A percentile compares a stretch with the other conserved stretches of the same genome.
Evolutionary conservation across 2,888 invertebrate species (phyloP).

Genomic region (Cheilosia pagana): DNA sequence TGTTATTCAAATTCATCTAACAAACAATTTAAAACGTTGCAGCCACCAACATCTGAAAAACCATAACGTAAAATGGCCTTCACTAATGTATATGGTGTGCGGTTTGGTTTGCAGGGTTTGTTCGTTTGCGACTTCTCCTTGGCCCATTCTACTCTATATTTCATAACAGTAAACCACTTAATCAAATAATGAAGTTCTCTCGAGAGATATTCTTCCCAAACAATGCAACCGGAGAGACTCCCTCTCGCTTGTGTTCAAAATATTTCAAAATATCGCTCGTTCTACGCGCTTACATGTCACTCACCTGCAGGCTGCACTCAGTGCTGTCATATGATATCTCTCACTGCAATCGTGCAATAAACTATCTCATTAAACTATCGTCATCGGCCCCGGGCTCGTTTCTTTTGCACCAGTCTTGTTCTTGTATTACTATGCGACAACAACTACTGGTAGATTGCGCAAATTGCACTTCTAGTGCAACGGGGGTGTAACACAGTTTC

Average conservation of each 20-base stretch:
- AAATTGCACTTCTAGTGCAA: conserved; percentile 62
- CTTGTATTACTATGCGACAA: conserved; percentile 11
- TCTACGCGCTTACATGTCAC: conserved; percentile 63
- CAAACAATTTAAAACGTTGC: neutral
- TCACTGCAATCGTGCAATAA: conserved; percentile 74
- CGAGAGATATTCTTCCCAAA: conserved; percentile 50
- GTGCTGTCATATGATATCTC: conserved; percentile 66
- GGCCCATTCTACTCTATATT: conserved; percentile 53
- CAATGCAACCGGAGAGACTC: conserved; percentile 16
- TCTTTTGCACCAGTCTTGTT: conserved; percentile 35
- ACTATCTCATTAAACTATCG: conserved; percentile 70
- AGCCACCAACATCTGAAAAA: conserved; percentile 1
- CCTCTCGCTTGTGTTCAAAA: conserved; percentile 19
- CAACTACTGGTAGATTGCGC: conserved; percentile 44
- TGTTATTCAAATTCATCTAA: conserved; percentile 2
- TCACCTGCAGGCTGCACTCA: conserved; percentile 61
- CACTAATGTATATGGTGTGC: conserved; percentile 1
- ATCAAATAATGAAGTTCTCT: conserved; percentile 45
- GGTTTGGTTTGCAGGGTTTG: conserved; percentile 36
- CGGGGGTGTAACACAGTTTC: conserved; percentile 72
- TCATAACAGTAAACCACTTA: conserved; percentile 28
- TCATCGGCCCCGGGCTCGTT: conserved; percentile 44
- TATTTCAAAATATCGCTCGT: conserved; percentile 67
- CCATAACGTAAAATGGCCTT: conserved; percentile 44
- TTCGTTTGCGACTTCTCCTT: conserved; percentile 49